phyloP scores from a whole-genome alignment of 2,888 invertebrate species.

The Drosophila antonietae region DNA sequence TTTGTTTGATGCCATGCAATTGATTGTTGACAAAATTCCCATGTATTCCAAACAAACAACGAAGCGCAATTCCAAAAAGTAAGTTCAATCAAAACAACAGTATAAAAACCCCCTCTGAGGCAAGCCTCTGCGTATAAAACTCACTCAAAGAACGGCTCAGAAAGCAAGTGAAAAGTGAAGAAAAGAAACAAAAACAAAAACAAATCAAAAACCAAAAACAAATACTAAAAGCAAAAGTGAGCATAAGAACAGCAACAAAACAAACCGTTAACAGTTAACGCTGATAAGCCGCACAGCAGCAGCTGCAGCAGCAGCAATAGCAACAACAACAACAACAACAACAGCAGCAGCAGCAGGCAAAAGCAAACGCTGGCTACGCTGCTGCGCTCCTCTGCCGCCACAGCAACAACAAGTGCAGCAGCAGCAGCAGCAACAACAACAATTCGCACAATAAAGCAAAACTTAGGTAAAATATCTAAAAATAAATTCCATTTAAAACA shows the following conservation, averaged over 20 bases:
- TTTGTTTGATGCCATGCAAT: conserved; percentile 83
- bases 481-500: conserved; percentile 71
- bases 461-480: conserved; percentile 83
- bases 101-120: background rate
- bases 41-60: conserved; percentile 85
- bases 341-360: conserved; percentile 17
- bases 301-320: background rate
- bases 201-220: background rate
- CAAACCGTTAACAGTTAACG: conserved; percentile 28
- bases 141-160: conserved; percentile 20
- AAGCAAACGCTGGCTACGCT: conserved; percentile 23
- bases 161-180: conserved; percentile 39
- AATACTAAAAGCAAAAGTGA: conserved; percentile 17
- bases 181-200: background rate
- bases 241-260: conserved; percentile 31
- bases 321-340: conserved; percentile 32
- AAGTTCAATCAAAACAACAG: conserved; percentile 64
- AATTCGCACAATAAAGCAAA: conserved; percentile 69
- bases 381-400: conserved; percentile 35
- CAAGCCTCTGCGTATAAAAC: conserved; percentile 1
- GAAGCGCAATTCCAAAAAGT: conserved; percentile 85
- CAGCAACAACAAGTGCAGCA: conserved; percentile 39
- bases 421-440: conserved; percentile 42
- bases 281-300: conserved; percentile 48
- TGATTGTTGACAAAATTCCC: conserved; percentile 85